phyloP scores from a whole-genome alignment of 2,797 vertebrate species.

The Schizopygopsis malacanthus region DNA sequence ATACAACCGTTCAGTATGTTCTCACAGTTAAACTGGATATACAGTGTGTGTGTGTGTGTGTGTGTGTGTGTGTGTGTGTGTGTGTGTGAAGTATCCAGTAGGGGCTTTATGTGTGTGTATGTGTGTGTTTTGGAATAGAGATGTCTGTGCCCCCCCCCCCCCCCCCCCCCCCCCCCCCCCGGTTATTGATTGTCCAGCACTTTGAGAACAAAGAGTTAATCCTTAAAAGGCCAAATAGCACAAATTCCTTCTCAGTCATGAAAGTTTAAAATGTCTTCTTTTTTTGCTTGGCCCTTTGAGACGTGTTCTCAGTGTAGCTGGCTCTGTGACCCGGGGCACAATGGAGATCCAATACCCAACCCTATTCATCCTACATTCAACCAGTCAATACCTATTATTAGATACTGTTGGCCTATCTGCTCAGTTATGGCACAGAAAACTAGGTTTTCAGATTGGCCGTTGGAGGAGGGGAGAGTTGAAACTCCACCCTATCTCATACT shows the following conservation, averaged over 20 bases:
- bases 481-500: slow-evolving; percentile 48
- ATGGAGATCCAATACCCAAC: slow-evolving; percentile 85
- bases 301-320: slow-evolving; percentile 72
- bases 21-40: slow-evolving; percentile 37
- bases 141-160: slow-evolving; percentile 69
- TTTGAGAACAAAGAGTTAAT: slow-evolving; percentile 82
- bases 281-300: slow-evolving; percentile 77
- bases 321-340: slow-evolving; percentile 70
- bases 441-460: slow-evolving; percentile 72
- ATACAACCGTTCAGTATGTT: slow-evolving; percentile 46
- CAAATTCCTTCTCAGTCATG: slow-evolving; percentile 81
- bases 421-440: slow-evolving; percentile 76
- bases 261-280: slow-evolving; percentile 84
- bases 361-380: slow-evolving; percentile 86
- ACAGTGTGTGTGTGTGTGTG: background rate
- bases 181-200: slow-evolving; percentile 80
- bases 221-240: slow-evolving; percentile 80
- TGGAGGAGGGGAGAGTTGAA: slow-evolving; percentile 65
- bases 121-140: slow-evolving; percentile 75
- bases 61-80: slow-evolving; percentile 32
- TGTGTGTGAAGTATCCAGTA: slow-evolving; percentile 36
- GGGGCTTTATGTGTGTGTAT: slow-evolving; percentile 14
- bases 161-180: slow-evolving; percentile 45
- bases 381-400: slow-evolving; percentile 90
- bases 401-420: slow-evolving; percentile 82